phyloP scores from a whole-genome alignment of 1,140 invertebrate species.

The Atta cephalotes region DNA sequence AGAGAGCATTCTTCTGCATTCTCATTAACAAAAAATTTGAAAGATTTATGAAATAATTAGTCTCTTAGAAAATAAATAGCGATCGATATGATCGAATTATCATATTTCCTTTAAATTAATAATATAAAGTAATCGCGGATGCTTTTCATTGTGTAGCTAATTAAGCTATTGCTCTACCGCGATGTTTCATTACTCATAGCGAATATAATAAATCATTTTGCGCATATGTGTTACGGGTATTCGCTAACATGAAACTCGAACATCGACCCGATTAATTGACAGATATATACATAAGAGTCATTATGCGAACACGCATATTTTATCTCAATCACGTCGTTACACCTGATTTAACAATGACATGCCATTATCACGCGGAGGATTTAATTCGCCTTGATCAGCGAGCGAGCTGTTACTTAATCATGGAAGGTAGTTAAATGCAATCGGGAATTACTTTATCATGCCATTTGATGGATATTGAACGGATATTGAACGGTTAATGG shows the following conservation, averaged over 20 bases:
- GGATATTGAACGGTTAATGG: neutral
- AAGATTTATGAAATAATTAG: slow-evolving; percentile 2
- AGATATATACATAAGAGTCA: slow-evolving; percentile 51
- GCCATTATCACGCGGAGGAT: slow-evolving; percentile 50
- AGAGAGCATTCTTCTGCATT: neutral
- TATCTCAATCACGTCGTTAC: slow-evolving; percentile 48
- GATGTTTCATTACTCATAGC: slow-evolving; percentile 28
- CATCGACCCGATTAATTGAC: slow-evolving; percentile 52
- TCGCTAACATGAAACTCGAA: neutral
- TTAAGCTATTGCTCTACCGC: slow-evolving; percentile 23
- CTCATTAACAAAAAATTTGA: neutral
- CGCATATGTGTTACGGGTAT: neutral
- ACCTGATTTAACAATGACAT: slow-evolving; percentile 57
- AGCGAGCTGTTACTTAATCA: slow-evolving; percentile 48
- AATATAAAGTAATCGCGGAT: neutral
- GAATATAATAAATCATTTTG: slow-evolving; percentile 41
- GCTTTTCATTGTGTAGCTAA: neutral
- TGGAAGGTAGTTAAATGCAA: slow-evolving; percentile 24
- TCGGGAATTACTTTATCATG: slow-evolving; percentile 36
- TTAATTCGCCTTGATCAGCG: slow-evolving; percentile 57
- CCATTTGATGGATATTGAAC: slow-evolving; percentile 36
- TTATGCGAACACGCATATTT: slow-evolving; percentile 45
- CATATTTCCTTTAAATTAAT: neutral
- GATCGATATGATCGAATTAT: neutral
- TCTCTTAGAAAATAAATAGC: neutral